These are phyloP conservation scores for Eupithecia subfuscata DNA, from an alignment of 2,888 invertebrate species.

Conservation along the genomic window DNA sequence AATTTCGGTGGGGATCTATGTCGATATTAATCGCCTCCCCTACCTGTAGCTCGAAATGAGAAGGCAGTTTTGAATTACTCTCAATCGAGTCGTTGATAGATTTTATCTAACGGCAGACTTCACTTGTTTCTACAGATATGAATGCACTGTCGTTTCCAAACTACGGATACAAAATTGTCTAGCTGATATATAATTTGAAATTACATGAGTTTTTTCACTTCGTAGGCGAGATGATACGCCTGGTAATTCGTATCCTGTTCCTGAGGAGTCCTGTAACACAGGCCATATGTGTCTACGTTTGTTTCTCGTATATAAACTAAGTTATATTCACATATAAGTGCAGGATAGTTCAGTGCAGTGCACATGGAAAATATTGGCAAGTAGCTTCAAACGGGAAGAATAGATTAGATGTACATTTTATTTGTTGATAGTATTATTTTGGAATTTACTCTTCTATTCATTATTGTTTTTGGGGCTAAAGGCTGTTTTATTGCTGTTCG, in stretches of 20 bases:
- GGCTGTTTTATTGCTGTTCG: constrained; percentile 4
- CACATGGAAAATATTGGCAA: constrained; percentile 49
- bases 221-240: constrained; percentile 99
- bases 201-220: constrained; percentile 99
- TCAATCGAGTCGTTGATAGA: neutral
- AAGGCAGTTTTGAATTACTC: neutral
- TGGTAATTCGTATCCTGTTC: constrained; percentile 97
- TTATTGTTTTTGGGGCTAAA: constrained; percentile 9
- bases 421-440: constrained; percentile 37
- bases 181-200: constrained; percentile 80
- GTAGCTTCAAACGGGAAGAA: constrained; percentile 41
- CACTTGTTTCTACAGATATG: constrained; percentile 52
- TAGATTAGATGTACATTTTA: constrained; percentile 46
- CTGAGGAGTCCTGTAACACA: constrained; percentile 92
- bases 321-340: constrained; percentile 42
- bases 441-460: constrained; percentile 15
- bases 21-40: neutral
- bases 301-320: constrained; percentile 35
- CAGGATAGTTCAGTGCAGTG: constrained; percentile 50
- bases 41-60: neutral
- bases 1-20: neutral
- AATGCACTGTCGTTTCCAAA: constrained; percentile 56
- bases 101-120: constrained; percentile 48
- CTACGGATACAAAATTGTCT: constrained; percentile 69
- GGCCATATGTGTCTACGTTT: constrained; percentile 66